A percentile compares a stretch with the other conserved stretches of the same genome.
These are phyloP conservation scores for Mirza zaza DNA, from an alignment of 2,113 vertebrate genomes.

Conservation along the genomic window DNA sequence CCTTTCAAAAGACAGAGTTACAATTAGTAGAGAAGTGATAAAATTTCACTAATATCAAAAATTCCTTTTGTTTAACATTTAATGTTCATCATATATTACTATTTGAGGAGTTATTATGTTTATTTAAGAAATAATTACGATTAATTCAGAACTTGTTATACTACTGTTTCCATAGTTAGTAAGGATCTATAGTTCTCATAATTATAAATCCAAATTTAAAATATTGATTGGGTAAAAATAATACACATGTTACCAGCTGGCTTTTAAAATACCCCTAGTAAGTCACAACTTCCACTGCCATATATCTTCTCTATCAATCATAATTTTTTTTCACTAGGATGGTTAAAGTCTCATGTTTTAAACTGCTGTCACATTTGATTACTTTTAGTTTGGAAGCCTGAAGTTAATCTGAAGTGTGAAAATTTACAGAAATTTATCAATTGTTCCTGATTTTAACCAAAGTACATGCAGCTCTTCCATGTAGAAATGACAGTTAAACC, in stretches of 20 bases:
- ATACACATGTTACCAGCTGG: not conserved
- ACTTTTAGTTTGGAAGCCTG: not conserved
- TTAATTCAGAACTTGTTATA: not conserved
- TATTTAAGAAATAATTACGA: not conserved
- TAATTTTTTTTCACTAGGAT: not conserved
- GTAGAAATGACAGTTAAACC: constrained; percentile 13
- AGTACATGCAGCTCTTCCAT: not conserved
- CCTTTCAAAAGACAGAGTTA: not conserved
- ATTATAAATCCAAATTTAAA: constrained; percentile 7
- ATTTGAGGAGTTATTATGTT: not conserved
- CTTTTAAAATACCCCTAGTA: not conserved
- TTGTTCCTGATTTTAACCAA: constrained; percentile 49
- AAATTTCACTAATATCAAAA: constrained; percentile 27
- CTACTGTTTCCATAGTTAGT: not conserved
- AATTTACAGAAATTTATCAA: not conserved
- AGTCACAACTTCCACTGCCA: not conserved
- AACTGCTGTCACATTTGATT: not conserved
- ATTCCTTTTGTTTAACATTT: not conserved
- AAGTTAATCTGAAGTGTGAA: constrained; percentile 41
- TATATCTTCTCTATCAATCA: not conserved
- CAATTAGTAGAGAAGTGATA: not conserved
- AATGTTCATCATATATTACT: not conserved
- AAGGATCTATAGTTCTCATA: not conserved
- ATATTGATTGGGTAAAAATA: not conserved
- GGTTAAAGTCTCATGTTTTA: not conserved